phyloP scores from a whole-genome alignment of 2,888 invertebrate species.

The Altica lythri region DNA sequence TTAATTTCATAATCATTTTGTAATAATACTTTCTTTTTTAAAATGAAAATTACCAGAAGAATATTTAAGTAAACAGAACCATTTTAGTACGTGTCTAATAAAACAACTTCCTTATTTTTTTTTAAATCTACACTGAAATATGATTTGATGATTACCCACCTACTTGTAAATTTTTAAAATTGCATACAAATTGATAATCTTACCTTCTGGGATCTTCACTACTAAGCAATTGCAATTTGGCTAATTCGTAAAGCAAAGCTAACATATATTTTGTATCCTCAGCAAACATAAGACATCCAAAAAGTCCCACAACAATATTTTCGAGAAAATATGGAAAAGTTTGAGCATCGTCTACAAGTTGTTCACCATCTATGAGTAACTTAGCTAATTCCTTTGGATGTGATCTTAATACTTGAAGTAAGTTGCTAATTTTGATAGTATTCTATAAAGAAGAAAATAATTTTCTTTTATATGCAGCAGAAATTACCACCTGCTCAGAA shows the following conservation, averaged over 20 bases:
- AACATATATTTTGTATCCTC: conserved; percentile 74
- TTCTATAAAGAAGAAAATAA: conserved; percentile 51
- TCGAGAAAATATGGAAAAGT: conserved; percentile 57
- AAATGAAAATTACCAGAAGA: too few species aligned
- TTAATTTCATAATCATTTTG: too few species aligned
- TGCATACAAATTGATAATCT: too few species aligned
- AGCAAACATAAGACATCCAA: conserved; percentile 74
- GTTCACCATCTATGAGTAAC: conserved; percentile 71
- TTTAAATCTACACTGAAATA: too few species aligned
- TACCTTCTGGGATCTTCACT: conserved; percentile 70
- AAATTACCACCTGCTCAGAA: too few species aligned
- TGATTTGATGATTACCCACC: too few species aligned
- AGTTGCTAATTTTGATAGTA: conserved; percentile 69
- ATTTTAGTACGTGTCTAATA: too few species aligned
- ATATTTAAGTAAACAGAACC: too few species aligned
- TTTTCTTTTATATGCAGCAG: too few species aligned
- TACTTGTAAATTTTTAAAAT: too few species aligned
- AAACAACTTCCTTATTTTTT: too few species aligned
- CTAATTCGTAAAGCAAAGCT: conserved; percentile 68
- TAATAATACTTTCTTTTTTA: too few species aligned
- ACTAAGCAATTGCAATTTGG: conserved; percentile 72
- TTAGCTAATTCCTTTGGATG: conserved; percentile 73
- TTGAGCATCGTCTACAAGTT: conserved; percentile 53
- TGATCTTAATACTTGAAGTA: conserved; percentile 69
- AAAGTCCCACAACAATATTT: conserved; percentile 68